These are phyloP conservation scores for Chamaetylas fuelleborni DNA, from an alignment of 2,113 vertebrate species.

Conservation along the genomic window DNA sequence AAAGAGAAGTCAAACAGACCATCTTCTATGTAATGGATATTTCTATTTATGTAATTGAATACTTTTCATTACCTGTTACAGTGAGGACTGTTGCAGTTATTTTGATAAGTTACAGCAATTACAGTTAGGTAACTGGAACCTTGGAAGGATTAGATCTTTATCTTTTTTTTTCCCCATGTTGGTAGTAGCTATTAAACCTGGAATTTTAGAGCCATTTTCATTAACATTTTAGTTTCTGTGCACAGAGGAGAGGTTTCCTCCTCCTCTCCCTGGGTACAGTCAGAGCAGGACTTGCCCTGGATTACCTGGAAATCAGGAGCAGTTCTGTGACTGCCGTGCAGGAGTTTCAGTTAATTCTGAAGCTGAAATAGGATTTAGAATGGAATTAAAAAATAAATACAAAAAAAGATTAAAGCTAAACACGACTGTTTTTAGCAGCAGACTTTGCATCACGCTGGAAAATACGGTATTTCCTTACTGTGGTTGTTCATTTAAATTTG, in stretches of 20 bases:
- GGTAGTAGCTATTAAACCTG: background rate
- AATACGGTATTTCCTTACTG: background rate
- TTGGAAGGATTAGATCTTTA: background rate
- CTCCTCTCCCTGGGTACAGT: background rate
- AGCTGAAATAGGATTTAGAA: background rate
- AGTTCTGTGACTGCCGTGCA: background rate
- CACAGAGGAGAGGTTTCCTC: background rate
- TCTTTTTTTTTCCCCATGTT: background rate
- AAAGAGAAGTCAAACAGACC: background rate
- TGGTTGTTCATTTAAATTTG: conserved; percentile 16
- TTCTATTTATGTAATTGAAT: background rate
- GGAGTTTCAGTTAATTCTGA: background rate
- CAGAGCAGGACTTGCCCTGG: background rate
- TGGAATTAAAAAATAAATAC: background rate
- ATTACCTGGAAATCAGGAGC: background rate
- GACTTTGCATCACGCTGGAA: background rate
- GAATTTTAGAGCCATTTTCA: background rate
- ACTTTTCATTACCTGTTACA: background rate
- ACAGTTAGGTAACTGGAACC: background rate
- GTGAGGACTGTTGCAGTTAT: background rate
- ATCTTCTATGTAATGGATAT: background rate
- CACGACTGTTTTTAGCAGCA: background rate
- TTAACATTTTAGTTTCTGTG: background rate
- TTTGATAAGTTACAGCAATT: background rate
- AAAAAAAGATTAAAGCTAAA: background rate